These are phyloP conservation scores for Tribolium castaneum DNA, from an alignment of 1,140 invertebrate species.

Conservation along the genomic window DNA sequence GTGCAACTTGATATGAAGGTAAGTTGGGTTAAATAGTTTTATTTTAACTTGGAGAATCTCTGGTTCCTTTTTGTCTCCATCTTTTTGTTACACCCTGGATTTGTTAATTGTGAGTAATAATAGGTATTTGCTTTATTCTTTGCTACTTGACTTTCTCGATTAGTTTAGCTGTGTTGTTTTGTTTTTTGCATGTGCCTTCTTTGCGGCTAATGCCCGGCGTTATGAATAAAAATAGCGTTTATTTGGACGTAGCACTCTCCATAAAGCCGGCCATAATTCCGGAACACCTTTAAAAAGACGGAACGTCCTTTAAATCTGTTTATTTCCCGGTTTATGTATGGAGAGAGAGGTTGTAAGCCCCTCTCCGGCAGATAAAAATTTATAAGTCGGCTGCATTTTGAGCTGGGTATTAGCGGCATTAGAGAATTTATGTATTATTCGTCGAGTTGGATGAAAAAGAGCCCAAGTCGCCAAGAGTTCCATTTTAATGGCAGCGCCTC, in stretches of 20 bases:
- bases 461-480: constrained; percentile 10
- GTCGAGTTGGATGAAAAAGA: constrained; percentile 1
- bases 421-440: constrained; percentile 32
- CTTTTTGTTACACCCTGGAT: too few species aligned
- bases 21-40: too few species aligned
- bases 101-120: too few species aligned
- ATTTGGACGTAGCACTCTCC: neutral
- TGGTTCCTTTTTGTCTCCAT: too few species aligned
- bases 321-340: constrained; percentile 1
- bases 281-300: neutral
- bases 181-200: too few species aligned
- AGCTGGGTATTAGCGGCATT: constrained; percentile 12
- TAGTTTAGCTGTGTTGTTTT: too few species aligned
- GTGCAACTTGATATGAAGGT: too few species aligned
- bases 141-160: too few species aligned
- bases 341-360: neutral
- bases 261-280: neutral
- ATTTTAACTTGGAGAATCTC: too few species aligned
- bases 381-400: constrained; percentile 3
- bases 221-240: too few species aligned
- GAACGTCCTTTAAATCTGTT: neutral
- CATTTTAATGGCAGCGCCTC: constrained; percentile 27
- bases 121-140: too few species aligned
- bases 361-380: constrained; percentile 7
- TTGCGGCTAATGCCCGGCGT: too few species aligned